These are phyloP conservation scores for Hydrozoanthus gracilis DNA, from an alignment of 92 coral and sea anemone species.

Conservation along the genomic window DNA sequence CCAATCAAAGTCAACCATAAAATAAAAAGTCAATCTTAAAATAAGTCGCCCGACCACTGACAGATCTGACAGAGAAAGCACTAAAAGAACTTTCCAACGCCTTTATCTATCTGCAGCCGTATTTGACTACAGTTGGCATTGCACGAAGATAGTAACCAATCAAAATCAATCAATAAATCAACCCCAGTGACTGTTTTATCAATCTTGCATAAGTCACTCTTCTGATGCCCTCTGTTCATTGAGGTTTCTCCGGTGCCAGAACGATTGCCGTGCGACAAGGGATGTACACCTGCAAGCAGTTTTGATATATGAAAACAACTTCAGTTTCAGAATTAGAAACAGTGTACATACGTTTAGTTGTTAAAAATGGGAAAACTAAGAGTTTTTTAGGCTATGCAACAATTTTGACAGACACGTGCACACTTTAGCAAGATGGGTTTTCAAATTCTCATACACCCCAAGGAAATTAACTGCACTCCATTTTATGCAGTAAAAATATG, in stretches of 20 bases:
- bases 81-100: no score
- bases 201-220: not conserved
- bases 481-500: no score
- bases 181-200: not conserved
- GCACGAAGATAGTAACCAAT: not conserved
- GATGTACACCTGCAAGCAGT: slow-evolving; percentile 72
- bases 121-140: no score
- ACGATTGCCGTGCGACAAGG: slow-evolving; percentile 92
- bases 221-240: not conserved
- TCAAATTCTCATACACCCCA: no score
- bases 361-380: not conserved
- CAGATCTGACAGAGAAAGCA: no score
- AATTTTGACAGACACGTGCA: not conserved
- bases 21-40: no score
- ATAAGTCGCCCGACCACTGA: no score
- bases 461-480: no score
- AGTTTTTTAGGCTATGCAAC: not conserved
- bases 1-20: no score
- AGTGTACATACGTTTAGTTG: not conserved
- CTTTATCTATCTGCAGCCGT: not conserved
- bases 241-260: slow-evolving; percentile 78
- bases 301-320: not conserved
- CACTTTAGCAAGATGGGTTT: no score
- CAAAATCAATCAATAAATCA: not conserved
- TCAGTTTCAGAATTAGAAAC: slow-evolving; percentile 8